Conservation (phyloP, 1,140 invertebrate species). For the Neodiprion fabricii region DNA sequence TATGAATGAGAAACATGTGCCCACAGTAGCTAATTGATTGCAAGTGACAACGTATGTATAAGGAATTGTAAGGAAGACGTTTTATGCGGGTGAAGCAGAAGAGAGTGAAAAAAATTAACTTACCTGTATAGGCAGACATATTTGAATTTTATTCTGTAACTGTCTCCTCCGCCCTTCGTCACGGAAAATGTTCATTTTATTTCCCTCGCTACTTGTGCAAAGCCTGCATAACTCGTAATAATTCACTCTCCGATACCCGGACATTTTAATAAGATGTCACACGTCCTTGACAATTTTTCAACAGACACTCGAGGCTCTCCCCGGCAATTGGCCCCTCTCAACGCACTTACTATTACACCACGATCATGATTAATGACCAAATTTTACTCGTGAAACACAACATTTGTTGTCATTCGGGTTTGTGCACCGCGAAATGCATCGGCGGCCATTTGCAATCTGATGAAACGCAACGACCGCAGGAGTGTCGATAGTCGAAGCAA, state of each 20-base stretch:
- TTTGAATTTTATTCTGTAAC: slow-evolving; percentile 69
- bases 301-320: slow-evolving; percentile 2
- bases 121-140: slow-evolving; percentile 70
- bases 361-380: slow-evolving; percentile 20
- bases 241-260: slow-evolving; percentile 71
- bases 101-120: slow-evolving; percentile 26
- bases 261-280: slow-evolving; percentile 57
- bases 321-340: slow-evolving; percentile 13
- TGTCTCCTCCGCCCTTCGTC: slow-evolving; percentile 70
- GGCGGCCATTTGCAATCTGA: slow-evolving; percentile 38
- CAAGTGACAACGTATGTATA: too few species aligned
- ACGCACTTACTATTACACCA: neutral
- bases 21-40: too few species aligned
- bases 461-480: neutral
- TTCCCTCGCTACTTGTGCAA: slow-evolving; percentile 70
- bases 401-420: slow-evolving; percentile 39
- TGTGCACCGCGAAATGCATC: slow-evolving; percentile 24
- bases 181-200: slow-evolving; percentile 71
- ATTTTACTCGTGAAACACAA: slow-evolving; percentile 25
- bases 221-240: slow-evolving; percentile 75
- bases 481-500: neutral
- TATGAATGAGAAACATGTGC: too few species aligned
- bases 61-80: neutral
- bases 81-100: neutral
- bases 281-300: slow-evolving; percentile 8